A percentile compares a stretch with the other conserved stretches of the same genome.
phyloP scores from a whole-genome alignment of 1,140 invertebrate species.

The Tribolium castaneum region DNA sequence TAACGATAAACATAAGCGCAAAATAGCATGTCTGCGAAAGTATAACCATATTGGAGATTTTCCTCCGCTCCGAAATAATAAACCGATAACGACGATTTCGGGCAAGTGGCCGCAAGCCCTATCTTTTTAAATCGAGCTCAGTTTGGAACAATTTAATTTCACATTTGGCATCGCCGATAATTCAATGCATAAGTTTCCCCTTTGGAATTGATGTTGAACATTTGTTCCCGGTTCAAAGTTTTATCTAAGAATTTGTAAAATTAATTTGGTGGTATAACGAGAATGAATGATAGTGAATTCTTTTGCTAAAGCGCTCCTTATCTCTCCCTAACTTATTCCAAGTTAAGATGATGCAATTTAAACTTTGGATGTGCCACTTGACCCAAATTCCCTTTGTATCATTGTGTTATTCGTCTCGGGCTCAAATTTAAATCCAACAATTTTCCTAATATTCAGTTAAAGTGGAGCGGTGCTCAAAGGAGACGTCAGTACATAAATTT shows the following conservation, averaged over 20 bases:
- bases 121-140: not conserved
- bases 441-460: constrained; percentile 40
- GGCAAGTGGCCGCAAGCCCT: not conserved
- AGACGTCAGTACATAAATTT: constrained; percentile 28
- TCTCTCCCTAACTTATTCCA: constrained; percentile 49
- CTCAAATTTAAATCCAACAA: constrained; percentile 45
- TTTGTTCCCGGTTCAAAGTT: constrained; percentile 47
- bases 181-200: constrained; percentile 32
- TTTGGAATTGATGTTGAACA: constrained; percentile 46
- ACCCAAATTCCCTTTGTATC: constrained; percentile 53
- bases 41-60: constrained; percentile 30
- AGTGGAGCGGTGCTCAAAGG: constrained; percentile 20
- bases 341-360: constrained; percentile 53
- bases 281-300: constrained; percentile 52
- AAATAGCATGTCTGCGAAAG: constrained; percentile 33
- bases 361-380: constrained; percentile 53
- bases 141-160: constrained; percentile 18
- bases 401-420: constrained; percentile 47
- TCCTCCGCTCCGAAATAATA: constrained; percentile 4
- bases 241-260: constrained; percentile 53
- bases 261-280: constrained; percentile 52
- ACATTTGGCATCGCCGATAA: constrained; percentile 9
- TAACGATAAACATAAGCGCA: constrained; percentile 41
- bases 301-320: constrained; percentile 50
- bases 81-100: not conserved